Base-by-base conservation (phyloP, 2,113 vertebrate genomes). In the Caranx melampygus region DNA sequence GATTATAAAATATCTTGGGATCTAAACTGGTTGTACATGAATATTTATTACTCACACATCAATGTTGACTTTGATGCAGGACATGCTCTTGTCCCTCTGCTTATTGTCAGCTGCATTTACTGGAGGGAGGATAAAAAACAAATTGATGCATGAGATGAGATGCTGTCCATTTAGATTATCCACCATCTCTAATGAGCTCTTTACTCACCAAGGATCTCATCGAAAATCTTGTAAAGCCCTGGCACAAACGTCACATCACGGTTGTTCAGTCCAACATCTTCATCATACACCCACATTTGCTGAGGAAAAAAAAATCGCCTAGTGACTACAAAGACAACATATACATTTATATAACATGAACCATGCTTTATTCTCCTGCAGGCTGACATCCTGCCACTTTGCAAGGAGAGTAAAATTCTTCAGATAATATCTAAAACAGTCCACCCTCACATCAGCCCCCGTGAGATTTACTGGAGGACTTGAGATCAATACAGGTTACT, bases 201-300 rank as follows among this genome's bases (percentile, higher is more conserved):
- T 49, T 54, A 91, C 97, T 94, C 85, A 99, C 98, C 98, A 73
- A 99, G 94, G 87, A 99, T 99, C 92, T 99, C 98, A 85, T 99
- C 98, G 78, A 98, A 99, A 88, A 99, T 99, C 94, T 99, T 99
- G 94, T 99, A 99, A 67, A 99, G 95, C 57, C 98, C 98, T 33
- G 98, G 98, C 72, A 99, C 98, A 87, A 96, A 99, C 1, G 95
- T 97, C 78, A 99, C 94, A 34, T 98, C 97, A 66, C 98, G 95
- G 89, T 94, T 96, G 92, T 97, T 98, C 52, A 99, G 91, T 72
- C 97, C 98, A 34, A 90, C 26, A 1, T 85, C 95, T 85, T 97
- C 95, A 89, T 99, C 98, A 72, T 95, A 98, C 86, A 99, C 98
- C 98, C 98, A 99, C 97, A 99, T 97, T 96, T 97, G 97, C 98